phyloP scores from a whole-genome alignment of 2,113 vertebrate genomes.

The Corythaixoides concolor region DNA sequence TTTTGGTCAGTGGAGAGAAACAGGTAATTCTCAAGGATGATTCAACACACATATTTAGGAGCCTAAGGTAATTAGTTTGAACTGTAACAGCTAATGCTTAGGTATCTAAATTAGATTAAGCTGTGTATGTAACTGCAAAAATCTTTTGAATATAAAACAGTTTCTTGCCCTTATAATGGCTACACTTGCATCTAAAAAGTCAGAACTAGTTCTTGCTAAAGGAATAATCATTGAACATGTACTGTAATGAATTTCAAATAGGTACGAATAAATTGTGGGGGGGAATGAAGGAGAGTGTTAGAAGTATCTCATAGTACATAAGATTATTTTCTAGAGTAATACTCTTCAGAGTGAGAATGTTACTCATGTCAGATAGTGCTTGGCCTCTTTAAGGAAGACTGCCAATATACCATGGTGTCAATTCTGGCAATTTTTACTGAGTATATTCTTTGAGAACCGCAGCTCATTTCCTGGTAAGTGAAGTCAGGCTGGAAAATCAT shows the following conservation, averaged over 20 bases:
- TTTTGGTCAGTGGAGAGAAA: not conserved
- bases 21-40: not conserved
- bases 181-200: not conserved
- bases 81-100: not conserved
- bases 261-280: not conserved
- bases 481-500: not conserved
- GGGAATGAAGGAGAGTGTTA: not conserved
- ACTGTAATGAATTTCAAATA: slow-evolving; percentile 10
- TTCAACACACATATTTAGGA: not conserved
- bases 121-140: not conserved
- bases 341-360: not conserved
- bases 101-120: slow-evolving; percentile 37
- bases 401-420: not conserved
- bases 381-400: not conserved
- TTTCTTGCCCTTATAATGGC: not conserved
- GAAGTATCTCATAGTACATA: not conserved
- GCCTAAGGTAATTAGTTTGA: slow-evolving; percentile 30
- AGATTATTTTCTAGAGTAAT: not conserved
- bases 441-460: not conserved
- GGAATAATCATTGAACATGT: not conserved
- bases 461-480: not conserved
- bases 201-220: not conserved
- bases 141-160: slow-evolving; percentile 25
- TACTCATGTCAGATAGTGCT: not conserved
- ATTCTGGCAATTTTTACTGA: not conserved